Percentiles rank a stretch among this genome's conserved stretches.
Conservation (phyloP, 2,888 invertebrate genomes). For the Drosophila kuntzei region DNA sequence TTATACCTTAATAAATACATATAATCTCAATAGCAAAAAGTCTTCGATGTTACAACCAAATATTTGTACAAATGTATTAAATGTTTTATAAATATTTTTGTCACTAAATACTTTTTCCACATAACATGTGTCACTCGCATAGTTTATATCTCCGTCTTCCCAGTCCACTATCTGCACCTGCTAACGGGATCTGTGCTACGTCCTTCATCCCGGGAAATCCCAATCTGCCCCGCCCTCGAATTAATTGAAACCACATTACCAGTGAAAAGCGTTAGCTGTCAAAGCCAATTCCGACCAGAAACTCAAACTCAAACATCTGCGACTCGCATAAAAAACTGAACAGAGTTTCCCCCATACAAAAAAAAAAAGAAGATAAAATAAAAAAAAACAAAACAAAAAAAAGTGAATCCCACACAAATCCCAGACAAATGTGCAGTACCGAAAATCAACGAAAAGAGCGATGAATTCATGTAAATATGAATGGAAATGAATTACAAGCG, state of each 20-base stretch:
- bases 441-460: constrained; percentile 48
- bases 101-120: background rate
- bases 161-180: constrained; percentile 26
- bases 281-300: constrained; percentile 53
- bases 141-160: constrained; percentile 3
- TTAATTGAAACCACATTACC: constrained; percentile 75
- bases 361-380: constrained; percentile 22
- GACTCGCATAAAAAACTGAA: constrained; percentile 46
- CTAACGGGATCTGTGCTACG: constrained; percentile 19
- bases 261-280: constrained; percentile 65
- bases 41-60: background rate
- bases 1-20: no score
- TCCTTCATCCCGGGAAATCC: constrained; percentile 19
- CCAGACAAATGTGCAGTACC: constrained; percentile 65
- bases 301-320: constrained; percentile 49
- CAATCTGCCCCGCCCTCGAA: constrained; percentile 59
- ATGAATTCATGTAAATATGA: constrained; percentile 74
- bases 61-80: no score
- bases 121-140: constrained; percentile 4
- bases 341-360: constrained; percentile 16
- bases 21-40: no score
- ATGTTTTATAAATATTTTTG: no score
- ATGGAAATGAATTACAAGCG: constrained; percentile 79
- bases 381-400: constrained; percentile 34
- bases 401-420: constrained; percentile 64